Evolutionary conservation across 2,797 vertebrate genomes (phyloP).

Genomic region (Fratercula arctica): DNA sequence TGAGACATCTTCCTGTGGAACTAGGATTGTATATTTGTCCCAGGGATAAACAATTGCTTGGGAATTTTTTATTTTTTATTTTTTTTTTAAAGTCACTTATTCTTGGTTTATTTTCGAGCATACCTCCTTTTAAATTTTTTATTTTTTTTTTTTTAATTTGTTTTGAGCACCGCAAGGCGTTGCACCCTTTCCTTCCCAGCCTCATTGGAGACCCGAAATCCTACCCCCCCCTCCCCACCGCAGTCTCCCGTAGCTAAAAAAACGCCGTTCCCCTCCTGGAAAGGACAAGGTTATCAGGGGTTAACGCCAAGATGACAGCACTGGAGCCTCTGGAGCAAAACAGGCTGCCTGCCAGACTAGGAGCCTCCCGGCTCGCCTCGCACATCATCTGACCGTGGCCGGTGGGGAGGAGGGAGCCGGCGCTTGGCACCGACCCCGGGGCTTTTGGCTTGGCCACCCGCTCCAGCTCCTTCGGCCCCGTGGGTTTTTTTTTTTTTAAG

Average conservation of each 20-base stretch:
- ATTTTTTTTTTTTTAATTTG: background rate
- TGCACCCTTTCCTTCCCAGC: background rate
- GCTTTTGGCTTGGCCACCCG: slow-evolving; percentile 62
- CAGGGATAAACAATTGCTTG: slow-evolving; percentile 48
- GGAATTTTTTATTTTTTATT: background rate
- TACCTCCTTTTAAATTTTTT: background rate
- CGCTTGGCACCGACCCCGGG: slow-evolving; percentile 55
- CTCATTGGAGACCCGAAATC: background rate
- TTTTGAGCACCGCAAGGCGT: rapidly evolving
- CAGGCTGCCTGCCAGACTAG: slow-evolving; percentile 88
- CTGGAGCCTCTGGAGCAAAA: slow-evolving; percentile 84
- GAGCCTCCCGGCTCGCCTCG: slow-evolving; percentile 77
- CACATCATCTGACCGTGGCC: slow-evolving; percentile 83
- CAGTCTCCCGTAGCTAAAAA: background rate
- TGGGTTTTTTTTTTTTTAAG: background rate
- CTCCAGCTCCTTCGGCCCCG: background rate
- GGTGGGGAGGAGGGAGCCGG: slow-evolving; percentile 44
- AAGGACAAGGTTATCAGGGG: slow-evolving; percentile 82
- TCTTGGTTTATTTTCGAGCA: slow-evolving; percentile 21
- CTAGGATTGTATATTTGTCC: slow-evolving; percentile 41
- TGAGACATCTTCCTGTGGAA: slow-evolving; percentile 45
- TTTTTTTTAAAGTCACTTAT: background rate
- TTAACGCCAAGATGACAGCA: slow-evolving; percentile 81
- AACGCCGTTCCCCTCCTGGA: slow-evolving; percentile 36
- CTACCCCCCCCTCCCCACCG: background rate